Conservation (phyloP, 2,888 invertebrate species). For the Phaonia tiefii region DNA sequence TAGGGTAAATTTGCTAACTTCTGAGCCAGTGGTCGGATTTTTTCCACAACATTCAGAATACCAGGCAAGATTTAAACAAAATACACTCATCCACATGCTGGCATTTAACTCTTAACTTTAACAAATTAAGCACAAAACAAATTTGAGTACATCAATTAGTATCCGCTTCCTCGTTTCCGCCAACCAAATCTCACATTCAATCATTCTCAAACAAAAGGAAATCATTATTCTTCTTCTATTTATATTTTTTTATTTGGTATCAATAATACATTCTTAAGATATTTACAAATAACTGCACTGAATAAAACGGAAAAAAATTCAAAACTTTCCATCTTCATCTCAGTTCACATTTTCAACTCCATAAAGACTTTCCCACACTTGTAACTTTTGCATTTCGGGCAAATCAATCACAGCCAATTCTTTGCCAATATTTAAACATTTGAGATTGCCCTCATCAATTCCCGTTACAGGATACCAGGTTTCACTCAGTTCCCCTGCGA, state of each 20-base stretch:
- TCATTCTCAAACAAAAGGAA: too few species aligned
- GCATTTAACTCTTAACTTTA: too few species aligned
- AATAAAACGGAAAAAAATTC: neutral
- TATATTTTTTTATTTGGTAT: neutral
- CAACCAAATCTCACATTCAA: too few species aligned
- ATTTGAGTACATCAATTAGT: too few species aligned
- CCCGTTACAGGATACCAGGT: slow-evolving; percentile 48
- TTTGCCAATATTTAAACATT: slow-evolving; percentile 61
- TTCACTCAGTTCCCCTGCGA: slow-evolving; percentile 52
- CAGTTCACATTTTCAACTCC: slow-evolving; percentile 44
- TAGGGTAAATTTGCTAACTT: too few species aligned
- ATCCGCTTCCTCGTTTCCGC: too few species aligned
- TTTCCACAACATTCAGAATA: too few species aligned
- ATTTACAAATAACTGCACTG: neutral
- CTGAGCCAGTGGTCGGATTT: too few species aligned
- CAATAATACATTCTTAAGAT: neutral
- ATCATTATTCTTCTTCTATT: too few species aligned
- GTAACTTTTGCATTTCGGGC: slow-evolving; percentile 75
- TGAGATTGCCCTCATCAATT: slow-evolving; percentile 51
- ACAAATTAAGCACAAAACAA: too few species aligned
- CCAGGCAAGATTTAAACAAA: too few species aligned
- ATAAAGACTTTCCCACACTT: slow-evolving; percentile 76
- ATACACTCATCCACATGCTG: too few species aligned
- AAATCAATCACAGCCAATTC: slow-evolving; percentile 72
- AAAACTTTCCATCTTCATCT: neutral